Evolutionary conservation across 2,888 invertebrate genomes (phyloP), one percentile per base, ranked within the genome.

Genomic region (Microplitis deprimator): DNA sequence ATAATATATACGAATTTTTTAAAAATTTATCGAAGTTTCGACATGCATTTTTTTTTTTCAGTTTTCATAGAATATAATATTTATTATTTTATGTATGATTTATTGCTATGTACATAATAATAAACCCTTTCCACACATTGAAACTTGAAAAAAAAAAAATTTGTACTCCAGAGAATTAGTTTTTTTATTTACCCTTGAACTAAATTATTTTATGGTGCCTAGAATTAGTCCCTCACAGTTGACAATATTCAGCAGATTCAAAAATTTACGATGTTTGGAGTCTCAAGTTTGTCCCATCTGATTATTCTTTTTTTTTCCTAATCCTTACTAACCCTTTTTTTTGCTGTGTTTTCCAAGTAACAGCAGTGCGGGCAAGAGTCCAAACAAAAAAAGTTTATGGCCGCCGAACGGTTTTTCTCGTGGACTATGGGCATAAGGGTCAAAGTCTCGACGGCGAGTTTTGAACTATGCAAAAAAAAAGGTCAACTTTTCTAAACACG

Each of bases 401-500:
- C 50, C n/a, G 59, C 5, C 6, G 6, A 61, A 59, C 50, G 59
- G 73, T 50, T 65, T 67, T 67, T 50, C 73, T 10, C 20, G 65
- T 29, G 16, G 6, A 67, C 67, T n/a, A n/a, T 20, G 7, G 67
- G 65, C 13, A 65, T 65, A 10, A 65, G 65, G 65, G 65, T 65
- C 65, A 13, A 65, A 29, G 65, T 65, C 29, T 39, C 40, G 16
- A 6, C 20, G 13, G 7, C 39, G 5, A 10, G 38, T 60, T 39
- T 62, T 16, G 40, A 60, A 59, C 71, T 72, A 72, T 72, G 71
- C 71, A 72, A 67, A 73, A 65, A 72, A 60, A 71, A 73, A 73
- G 64, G 60, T 50, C 13, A 40, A 20, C 41, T 17, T 72, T 64
- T 64, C 64, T 8, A 38, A 62, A 16, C 16, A 17, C 20, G 62